Evolutionary conservation across 1,140 invertebrate species (phyloP).

Genomic region (Ceratina australensis): DNA sequence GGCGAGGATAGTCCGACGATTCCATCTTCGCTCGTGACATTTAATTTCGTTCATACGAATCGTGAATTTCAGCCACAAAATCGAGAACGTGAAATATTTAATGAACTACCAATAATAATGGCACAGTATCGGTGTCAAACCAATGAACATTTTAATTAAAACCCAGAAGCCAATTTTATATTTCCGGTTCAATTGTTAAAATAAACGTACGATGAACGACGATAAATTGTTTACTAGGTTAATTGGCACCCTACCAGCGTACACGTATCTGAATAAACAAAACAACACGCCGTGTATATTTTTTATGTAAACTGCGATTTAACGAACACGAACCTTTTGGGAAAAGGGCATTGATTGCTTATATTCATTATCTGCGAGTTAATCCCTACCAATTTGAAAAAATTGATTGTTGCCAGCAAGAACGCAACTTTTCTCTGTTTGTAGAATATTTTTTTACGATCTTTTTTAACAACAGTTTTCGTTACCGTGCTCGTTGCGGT

Average conservation of each 20-base stretch:
- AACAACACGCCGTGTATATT: not conserved
- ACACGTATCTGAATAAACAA: not conserved
- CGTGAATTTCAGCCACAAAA: too few species aligned
- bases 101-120: too few species aligned
- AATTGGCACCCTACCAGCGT: slow-evolving; percentile 7
- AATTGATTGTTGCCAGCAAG: not conserved
- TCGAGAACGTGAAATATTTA: too few species aligned
- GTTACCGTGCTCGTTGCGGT: too few species aligned
- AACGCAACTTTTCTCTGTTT: too few species aligned
- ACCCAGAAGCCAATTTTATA: not conserved
- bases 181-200: slow-evolving; percentile 15
- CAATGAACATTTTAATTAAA: not conserved
- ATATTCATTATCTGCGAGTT: not conserved
- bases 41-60: too few species aligned
- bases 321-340: not conserved
- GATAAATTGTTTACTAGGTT: slow-evolving; percentile 1
- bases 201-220: not conserved
- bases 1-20: too few species aligned
- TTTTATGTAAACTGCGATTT: not conserved
- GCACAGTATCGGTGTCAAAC: not conserved
- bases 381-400: not conserved
- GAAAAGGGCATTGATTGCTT: not conserved
- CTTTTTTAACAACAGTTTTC: too few species aligned
- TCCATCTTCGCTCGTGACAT: too few species aligned
- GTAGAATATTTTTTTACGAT: not conserved